phyloP scores from a whole-genome alignment of 2,113 vertebrate species.

The Setophaga coronata region DNA sequence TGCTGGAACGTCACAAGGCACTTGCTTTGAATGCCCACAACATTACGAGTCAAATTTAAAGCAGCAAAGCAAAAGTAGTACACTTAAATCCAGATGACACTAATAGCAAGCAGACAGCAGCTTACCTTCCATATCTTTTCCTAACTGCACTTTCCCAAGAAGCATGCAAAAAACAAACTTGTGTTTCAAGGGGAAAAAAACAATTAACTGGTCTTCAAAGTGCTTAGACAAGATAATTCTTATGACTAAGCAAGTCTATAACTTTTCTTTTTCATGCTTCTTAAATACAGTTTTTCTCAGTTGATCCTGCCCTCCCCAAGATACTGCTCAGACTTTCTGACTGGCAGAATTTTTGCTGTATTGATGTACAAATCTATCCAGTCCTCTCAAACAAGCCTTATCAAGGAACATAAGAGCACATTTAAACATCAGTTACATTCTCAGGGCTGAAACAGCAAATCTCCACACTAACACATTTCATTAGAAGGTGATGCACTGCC shows the following conservation, averaged over 20 bases:
- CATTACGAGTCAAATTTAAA: constrained; percentile 1
- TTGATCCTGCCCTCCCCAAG: not conserved
- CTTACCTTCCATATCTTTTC: constrained; percentile 82
- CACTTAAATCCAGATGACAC: constrained; percentile 20
- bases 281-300: not conserved
- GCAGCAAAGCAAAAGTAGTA: constrained; percentile 33
- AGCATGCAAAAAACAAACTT: constrained; percentile 81
- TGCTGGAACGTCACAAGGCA: not conserved
- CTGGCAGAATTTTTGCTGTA: not conserved
- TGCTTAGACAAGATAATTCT: not conserved
- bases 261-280: not conserved
- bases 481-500: not conserved
- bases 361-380: not conserved
- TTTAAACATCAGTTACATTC: not conserved
- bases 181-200: constrained; percentile 45
- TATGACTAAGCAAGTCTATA: not conserved
- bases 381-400: not conserved
- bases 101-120: constrained; percentile 18
- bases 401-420: not conserved
- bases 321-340: not conserved
- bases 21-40: not conserved
- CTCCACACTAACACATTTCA: not conserved
- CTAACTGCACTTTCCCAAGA: constrained; percentile 79
- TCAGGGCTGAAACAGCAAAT: not conserved
- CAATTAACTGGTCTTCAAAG: constrained; percentile 46